A percentile compares a stretch with the other conserved stretches of the same genome.
Evolutionary conservation across 2,888 invertebrate genomes (phyloP).

Genomic region (Dastarcus helophoroides): DNA sequence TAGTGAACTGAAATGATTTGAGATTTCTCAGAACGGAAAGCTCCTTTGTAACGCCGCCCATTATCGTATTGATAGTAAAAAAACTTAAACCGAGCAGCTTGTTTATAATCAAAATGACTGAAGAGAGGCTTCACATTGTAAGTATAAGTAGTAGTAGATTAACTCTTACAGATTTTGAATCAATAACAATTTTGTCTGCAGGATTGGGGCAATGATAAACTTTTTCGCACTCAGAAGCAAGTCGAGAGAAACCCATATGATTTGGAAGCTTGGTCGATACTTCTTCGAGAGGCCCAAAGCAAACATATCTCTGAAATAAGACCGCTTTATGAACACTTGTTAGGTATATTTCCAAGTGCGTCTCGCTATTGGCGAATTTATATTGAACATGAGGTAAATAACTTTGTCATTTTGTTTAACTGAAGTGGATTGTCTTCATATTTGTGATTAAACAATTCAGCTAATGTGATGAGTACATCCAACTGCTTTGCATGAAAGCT

Average conservation of each 20-base stretch:
- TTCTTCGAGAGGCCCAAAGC: constrained; percentile 86
- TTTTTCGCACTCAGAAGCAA: constrained; percentile 71
- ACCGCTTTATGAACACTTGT: constrained; percentile 86
- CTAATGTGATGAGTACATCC: too few relatives aligned
- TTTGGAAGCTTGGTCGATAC: constrained; percentile 94
- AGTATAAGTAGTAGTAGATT: constrained; percentile 11
- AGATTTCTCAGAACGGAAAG: too few relatives aligned
- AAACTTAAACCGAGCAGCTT: too few relatives aligned
- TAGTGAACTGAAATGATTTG: too few relatives aligned
- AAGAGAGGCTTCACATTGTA: constrained; percentile 23
- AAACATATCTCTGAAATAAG: constrained; percentile 82
- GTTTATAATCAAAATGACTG: constrained; percentile 20
- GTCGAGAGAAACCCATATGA: constrained; percentile 86
- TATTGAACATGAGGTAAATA: constrained; percentile 95
- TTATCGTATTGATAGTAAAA: too few relatives aligned
- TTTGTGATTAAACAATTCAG: too few relatives aligned
- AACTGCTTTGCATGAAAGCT: too few relatives aligned
- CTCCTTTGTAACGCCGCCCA: too few relatives aligned
- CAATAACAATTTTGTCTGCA: constrained; percentile 28
- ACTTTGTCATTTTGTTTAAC: too few relatives aligned
- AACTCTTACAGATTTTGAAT: background rate
- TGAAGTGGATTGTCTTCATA: too few relatives aligned
- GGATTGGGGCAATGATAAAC: constrained; percentile 84
- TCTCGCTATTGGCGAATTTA: constrained; percentile 99
- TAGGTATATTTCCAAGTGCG: constrained; percentile 87